These are phyloP conservation scores for Anhinga rufa DNA, from an alignment of 2,113 vertebrate genomes.

Conservation along the genomic window DNA sequence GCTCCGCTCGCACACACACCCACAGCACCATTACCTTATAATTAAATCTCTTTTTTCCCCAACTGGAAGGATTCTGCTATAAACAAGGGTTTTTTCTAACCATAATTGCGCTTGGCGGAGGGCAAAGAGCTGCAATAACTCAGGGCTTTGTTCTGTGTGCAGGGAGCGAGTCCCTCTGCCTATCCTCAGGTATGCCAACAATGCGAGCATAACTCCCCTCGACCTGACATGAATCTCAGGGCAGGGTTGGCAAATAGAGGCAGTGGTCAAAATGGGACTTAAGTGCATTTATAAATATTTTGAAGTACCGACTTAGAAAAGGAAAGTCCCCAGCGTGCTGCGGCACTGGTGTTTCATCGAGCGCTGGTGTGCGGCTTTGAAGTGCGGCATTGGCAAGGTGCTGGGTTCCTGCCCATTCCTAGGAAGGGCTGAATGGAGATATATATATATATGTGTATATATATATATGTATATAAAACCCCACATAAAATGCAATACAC, in stretches of 20 bases:
- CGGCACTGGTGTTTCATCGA: not conserved
- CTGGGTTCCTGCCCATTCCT: not conserved
- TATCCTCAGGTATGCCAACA: conserved; percentile 35
- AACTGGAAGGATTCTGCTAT: conserved; percentile 1
- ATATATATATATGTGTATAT: not conserved
- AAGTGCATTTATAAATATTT: conserved; percentile 15
- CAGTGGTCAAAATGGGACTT: not conserved
- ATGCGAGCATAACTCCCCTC: not conserved
- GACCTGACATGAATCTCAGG: not conserved
- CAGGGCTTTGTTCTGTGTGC: conserved; percentile 16
- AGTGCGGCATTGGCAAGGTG: not conserved
- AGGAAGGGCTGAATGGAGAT: not conserved
- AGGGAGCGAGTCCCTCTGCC: not conserved
- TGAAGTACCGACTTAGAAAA: not conserved
- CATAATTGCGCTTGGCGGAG: not conserved
- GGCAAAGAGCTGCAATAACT: not conserved
- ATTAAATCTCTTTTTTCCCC: conserved; percentile 12
- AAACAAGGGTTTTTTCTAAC: conserved; percentile 41
- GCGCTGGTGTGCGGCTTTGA: not conserved
- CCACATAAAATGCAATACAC: not conserved
- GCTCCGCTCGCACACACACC: not conserved
- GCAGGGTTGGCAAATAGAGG: conserved; percentile 36
- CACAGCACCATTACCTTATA: not conserved
- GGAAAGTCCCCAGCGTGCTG: conserved; percentile 5
- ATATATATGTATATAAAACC: not conserved